Conservation (phyloP, 2,888 invertebrate species). For the Hirtodrosophila duncani region DNA sequence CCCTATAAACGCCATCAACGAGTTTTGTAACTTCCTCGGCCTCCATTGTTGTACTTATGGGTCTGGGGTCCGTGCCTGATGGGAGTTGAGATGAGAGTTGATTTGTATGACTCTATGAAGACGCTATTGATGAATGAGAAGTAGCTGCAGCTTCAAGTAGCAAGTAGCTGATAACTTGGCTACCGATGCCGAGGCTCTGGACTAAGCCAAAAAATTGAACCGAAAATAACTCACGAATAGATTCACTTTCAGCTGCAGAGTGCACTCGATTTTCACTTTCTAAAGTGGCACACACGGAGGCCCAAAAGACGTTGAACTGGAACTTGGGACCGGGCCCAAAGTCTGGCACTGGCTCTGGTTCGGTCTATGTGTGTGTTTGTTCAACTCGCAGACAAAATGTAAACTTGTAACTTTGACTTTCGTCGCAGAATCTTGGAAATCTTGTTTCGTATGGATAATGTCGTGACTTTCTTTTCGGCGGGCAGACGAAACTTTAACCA, state of each 20-base stretch:
- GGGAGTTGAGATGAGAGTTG: slow-evolving; percentile 10
- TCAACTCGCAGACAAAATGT: slow-evolving; percentile 35
- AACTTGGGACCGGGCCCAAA: slow-evolving; percentile 59
- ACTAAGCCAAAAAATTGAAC: slow-evolving; percentile 4
- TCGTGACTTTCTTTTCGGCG: slow-evolving; percentile 68
- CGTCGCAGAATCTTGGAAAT: slow-evolving; percentile 71
- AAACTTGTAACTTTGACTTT: slow-evolving; percentile 70
- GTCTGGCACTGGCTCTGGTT: slow-evolving; percentile 18
- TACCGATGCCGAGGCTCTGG: slow-evolving; percentile 7
- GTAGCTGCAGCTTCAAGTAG: slow-evolving; percentile 36
- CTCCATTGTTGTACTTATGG: slow-evolving; percentile 79
- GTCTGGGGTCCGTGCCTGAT: slow-evolving; percentile 19
- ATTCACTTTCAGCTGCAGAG: slow-evolving; percentile 65
- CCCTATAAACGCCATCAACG: slow-evolving; percentile 94
- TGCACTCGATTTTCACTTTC: slow-evolving; percentile 71
- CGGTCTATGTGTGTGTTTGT: neutral
- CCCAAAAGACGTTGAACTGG: slow-evolving; percentile 42
- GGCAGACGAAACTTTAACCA: slow-evolving; percentile 33
- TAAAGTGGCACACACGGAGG: slow-evolving; percentile 58
- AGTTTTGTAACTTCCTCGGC: slow-evolving; percentile 94
- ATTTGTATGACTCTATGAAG: neutral
- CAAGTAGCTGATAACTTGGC: slow-evolving; percentile 9
- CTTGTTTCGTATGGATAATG: slow-evolving; percentile 55
- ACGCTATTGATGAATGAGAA: no score
- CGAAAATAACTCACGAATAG: slow-evolving; percentile 19